phyloP scores from a whole-genome alignment of 1,140 invertebrate genomes.

The Dolichoris vasculosae region DNA sequence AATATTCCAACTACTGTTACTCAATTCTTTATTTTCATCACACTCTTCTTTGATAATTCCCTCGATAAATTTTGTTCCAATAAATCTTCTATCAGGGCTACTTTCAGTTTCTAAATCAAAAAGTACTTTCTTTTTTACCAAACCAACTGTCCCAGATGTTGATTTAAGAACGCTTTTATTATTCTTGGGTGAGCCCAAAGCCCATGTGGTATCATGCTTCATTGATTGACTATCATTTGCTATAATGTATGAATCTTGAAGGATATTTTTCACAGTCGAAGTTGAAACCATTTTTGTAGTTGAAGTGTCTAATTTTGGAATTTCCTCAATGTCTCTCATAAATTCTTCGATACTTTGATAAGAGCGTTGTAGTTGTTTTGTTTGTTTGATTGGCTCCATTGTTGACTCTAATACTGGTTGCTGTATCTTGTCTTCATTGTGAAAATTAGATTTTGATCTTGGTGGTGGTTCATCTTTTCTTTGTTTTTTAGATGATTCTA shows the following conservation, averaged over 20 bases:
- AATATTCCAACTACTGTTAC: slow-evolving; percentile 74
- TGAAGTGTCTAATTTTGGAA: slow-evolving; percentile 45
- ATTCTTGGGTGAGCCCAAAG: slow-evolving; percentile 62
- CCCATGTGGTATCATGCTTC: slow-evolving; percentile 63
- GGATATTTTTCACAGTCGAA: slow-evolving; percentile 52
- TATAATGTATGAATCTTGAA: slow-evolving; percentile 52
- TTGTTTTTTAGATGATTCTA: slow-evolving; percentile 2
- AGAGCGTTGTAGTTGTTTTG: slow-evolving; percentile 48
- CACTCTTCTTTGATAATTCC: slow-evolving; percentile 62
- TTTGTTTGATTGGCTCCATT: background rate
- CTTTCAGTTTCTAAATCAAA: slow-evolving; percentile 77
- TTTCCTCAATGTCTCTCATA: slow-evolving; percentile 52
- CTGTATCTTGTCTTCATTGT: slow-evolving; percentile 25
- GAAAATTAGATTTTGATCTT: background rate
- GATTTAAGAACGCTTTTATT: slow-evolving; percentile 77
- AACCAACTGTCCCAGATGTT: slow-evolving; percentile 70
- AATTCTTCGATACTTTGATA: slow-evolving; percentile 65
- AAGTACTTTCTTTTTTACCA: slow-evolving; percentile 78
- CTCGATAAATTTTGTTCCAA: slow-evolving; percentile 63
- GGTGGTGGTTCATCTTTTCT: background rate
- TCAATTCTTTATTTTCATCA: slow-evolving; percentile 64
- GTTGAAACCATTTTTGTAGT: slow-evolving; percentile 56
- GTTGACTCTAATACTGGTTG: slow-evolving; percentile 3
- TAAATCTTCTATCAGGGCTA: slow-evolving; percentile 66
- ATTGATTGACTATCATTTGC: slow-evolving; percentile 52